phyloP scores from a whole-genome alignment of 1,140 invertebrate species.

The Druon quercuslanigerum region DNA sequence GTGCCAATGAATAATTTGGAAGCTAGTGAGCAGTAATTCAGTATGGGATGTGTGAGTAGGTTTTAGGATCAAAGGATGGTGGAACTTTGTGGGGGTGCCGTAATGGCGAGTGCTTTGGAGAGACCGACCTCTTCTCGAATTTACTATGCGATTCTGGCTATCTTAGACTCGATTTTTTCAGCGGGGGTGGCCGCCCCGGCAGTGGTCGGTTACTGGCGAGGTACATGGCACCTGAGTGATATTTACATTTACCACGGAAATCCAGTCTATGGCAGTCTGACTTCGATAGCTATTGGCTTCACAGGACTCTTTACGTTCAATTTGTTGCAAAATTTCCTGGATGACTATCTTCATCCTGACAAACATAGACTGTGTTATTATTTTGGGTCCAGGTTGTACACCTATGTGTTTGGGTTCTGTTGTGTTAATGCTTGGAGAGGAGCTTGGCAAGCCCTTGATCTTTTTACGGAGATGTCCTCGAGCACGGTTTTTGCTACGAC shows the following conservation, averaged over 20 bases:
- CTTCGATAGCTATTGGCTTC: slow-evolving; percentile 83
- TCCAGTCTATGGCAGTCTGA: slow-evolving; percentile 77
- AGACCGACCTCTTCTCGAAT: slow-evolving; percentile 59
- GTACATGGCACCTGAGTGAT: slow-evolving; percentile 88
- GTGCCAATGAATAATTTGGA: slow-evolving; percentile 30
- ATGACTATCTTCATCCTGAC: slow-evolving; percentile 80
- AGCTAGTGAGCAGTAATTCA: slow-evolving; percentile 50
- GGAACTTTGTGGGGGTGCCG: slow-evolving; percentile 62
- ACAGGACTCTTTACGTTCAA: slow-evolving; percentile 82
- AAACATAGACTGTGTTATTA: slow-evolving; percentile 82
- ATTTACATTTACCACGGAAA: slow-evolving; percentile 81
- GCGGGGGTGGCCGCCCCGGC: slow-evolving; percentile 84
- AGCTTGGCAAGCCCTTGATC: slow-evolving; percentile 85
- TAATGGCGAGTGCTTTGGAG: slow-evolving; percentile 64
- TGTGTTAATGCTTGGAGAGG: slow-evolving; percentile 92
- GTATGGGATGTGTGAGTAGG: slow-evolving; percentile 52
- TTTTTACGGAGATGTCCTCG: slow-evolving; percentile 78
- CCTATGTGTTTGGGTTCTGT: slow-evolving; percentile 83
- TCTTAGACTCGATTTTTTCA: slow-evolving; percentile 84
- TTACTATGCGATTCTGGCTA: slow-evolving; percentile 79
- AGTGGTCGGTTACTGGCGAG: slow-evolving; percentile 90
- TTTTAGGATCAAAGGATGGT: slow-evolving; percentile 67
- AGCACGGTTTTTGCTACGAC: slow-evolving; percentile 79
- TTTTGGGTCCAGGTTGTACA: slow-evolving; percentile 84
- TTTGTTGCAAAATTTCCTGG: slow-evolving; percentile 80